Percentiles rank a stretch among this genome's conserved stretches.
These are phyloP conservation scores for Lepidocyrtinus sp. DNA, from an alignment of 2,888 invertebrate species.

Conservation along the genomic window DNA sequence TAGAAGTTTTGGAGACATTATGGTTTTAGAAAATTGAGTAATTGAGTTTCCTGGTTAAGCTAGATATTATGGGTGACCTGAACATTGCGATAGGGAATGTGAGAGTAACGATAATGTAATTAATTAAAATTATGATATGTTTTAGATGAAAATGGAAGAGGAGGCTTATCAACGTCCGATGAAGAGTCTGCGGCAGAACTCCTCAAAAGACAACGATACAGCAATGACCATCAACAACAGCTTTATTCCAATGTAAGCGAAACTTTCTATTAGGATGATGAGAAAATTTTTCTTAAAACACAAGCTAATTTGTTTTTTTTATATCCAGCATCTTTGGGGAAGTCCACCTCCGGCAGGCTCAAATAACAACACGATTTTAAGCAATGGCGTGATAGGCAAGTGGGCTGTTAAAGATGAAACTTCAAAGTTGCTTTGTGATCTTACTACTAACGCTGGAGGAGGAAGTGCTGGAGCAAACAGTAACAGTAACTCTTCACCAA, in stretches of 20 bases:
- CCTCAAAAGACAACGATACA: constrained; percentile 89
- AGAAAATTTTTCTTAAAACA: background rate
- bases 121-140: too few relatives aligned
- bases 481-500: constrained; percentile 71
- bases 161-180: constrained; percentile 71
- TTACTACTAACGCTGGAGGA: constrained; percentile 74
- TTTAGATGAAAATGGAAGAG: constrained; percentile 88
- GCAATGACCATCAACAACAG: constrained; percentile 80
- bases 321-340: constrained; percentile 54
- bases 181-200: constrained; percentile 79
- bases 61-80: too few relatives aligned
- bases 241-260: constrained; percentile 79
- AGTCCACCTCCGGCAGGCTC: constrained; percentile 72
- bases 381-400: constrained; percentile 75
- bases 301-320: background rate
- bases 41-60: too few relatives aligned
- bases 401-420: constrained; percentile 91
- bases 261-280: background rate
- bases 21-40: too few relatives aligned
- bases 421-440: constrained; percentile 87
- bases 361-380: constrained; percentile 52
- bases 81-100: too few relatives aligned
- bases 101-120: too few relatives aligned
- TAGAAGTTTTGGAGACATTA: background rate
- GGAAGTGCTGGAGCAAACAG: constrained; percentile 26